phyloP scores from a whole-genome alignment of 2,797 vertebrate species.

The Mastacembelus armatus region DNA sequence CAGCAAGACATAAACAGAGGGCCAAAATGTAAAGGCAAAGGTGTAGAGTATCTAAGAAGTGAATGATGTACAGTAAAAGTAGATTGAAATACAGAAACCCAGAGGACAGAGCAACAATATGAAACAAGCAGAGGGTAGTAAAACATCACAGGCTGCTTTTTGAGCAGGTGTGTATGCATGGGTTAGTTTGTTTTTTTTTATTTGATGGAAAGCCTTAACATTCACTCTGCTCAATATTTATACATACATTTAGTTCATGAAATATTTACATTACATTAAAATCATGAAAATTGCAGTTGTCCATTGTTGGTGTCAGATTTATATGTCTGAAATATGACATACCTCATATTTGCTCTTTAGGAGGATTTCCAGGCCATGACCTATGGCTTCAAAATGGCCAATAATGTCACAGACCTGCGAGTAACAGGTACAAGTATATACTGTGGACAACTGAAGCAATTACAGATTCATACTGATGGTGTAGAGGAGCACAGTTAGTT shows the following conservation, averaged over 20 bases:
- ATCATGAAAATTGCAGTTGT: neutral
- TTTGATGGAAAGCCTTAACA: too few species aligned
- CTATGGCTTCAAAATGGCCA: slow-evolving; percentile 99
- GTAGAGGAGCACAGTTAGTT: neutral
- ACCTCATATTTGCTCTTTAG: slow-evolving; percentile 70
- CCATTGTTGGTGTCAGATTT: neutral
- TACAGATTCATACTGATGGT: neutral
- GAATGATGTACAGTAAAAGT: too few species aligned
- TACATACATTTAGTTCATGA: neutral
- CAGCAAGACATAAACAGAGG: too few species aligned
- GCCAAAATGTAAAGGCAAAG: too few species aligned
- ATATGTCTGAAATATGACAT: slow-evolving; percentile 1
- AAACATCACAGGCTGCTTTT: too few species aligned
- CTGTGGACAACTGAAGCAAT: neutral
- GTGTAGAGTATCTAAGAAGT: too few species aligned
- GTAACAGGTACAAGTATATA: slow-evolving; percentile 89
- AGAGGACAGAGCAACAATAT: too few species aligned
- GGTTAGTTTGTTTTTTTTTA: too few species aligned
- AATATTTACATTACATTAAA: too few species aligned
- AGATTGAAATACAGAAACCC: too few species aligned
- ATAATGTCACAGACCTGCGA: slow-evolving; percentile 96
- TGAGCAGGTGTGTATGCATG: too few species aligned
- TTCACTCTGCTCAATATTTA: neutral
- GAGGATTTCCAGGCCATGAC: slow-evolving; percentile 99
- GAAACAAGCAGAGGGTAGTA: too few species aligned